Conservation (phyloP, 2,888 invertebrate species). For the Pristionchus exspectatus region DNA sequence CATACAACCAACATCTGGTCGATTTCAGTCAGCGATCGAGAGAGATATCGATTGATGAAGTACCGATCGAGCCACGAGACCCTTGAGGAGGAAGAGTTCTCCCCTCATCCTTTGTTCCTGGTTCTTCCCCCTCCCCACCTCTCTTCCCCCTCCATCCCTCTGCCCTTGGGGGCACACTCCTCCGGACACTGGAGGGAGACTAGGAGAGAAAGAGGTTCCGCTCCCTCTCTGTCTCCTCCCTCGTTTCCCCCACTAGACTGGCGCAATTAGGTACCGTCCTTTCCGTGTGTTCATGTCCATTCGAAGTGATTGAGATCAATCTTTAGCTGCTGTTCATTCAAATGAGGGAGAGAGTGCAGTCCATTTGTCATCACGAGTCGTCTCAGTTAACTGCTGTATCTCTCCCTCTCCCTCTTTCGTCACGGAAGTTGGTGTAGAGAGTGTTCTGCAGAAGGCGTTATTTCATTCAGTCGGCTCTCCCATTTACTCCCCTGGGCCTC, state of each 20-base stretch:
- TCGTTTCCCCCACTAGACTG: not conserved
- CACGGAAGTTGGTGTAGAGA: not conserved
- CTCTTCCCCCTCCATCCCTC: not conserved
- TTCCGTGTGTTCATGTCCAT: not conserved
- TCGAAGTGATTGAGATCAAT: not conserved
- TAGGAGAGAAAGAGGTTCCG: not conserved
- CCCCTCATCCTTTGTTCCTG: constrained; percentile 44
- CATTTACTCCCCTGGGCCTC: not conserved
- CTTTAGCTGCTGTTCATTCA: not conserved
- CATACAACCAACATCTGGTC: constrained; percentile 9
- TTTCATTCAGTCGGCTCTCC: not conserved
- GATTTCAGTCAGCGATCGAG: not conserved
- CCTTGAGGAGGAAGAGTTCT: not conserved
- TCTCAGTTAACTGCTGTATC: not conserved
- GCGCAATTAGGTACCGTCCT: constrained; percentile 21
- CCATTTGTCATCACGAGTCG: constrained; percentile 7
- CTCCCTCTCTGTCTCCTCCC: constrained; percentile 3
- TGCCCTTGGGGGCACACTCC: constrained; percentile 24
- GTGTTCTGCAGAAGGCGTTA: constrained; percentile 4
- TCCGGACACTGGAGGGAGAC: constrained; percentile 19
- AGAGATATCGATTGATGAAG: not conserved
- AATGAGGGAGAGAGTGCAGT: not conserved
- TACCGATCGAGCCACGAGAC: constrained; percentile 25
- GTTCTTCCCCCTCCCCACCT: not conserved
- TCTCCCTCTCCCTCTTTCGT: not conserved